Evolutionary conservation across 1,140 invertebrate species (phyloP).

Genomic region (Gonioctena quinquepunctata): DNA sequence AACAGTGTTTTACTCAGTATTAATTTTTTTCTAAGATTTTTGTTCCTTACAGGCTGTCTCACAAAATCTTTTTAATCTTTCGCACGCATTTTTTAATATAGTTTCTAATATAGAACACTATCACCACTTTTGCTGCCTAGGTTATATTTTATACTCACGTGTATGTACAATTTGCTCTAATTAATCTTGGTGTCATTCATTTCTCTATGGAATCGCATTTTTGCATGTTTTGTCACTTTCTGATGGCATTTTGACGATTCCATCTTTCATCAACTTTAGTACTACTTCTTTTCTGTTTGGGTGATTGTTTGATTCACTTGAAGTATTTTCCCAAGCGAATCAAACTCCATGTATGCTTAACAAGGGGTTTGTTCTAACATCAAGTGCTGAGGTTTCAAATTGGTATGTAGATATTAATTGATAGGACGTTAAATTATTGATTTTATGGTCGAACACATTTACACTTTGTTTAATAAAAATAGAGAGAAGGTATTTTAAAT

Average conservation of each 20-base stretch:
- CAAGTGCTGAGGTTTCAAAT: too few relatives aligned
- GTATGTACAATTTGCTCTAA: conserved; percentile 31
- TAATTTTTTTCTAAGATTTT: background rate
- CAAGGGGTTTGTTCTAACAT: background rate
- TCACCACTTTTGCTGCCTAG: conserved; percentile 27
- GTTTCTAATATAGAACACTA: conserved; percentile 38
- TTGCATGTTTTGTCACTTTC: background rate
- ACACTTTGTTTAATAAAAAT: too few relatives aligned
- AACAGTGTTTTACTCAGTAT: too few relatives aligned
- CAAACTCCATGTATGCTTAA: background rate
- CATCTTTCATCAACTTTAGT: background rate
- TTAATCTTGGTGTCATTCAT: conserved; percentile 28
- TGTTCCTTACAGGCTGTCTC: background rate
- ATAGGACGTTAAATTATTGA: too few relatives aligned
- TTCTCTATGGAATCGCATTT: conserved; percentile 8
- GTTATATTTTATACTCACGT: conserved; percentile 31
- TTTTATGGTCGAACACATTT: too few relatives aligned
- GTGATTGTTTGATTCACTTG: background rate
- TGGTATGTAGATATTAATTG: too few relatives aligned
- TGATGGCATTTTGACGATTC: background rate
- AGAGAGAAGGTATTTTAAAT: too few relatives aligned
- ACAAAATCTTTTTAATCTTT: conserved; percentile 22
- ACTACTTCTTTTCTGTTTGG: background rate
- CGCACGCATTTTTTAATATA: conserved; percentile 32
- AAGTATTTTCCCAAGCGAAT: background rate